Evolutionary conservation across 2,113 vertebrate species (phyloP).

Genomic region (Bostrychus sinensis): DNA sequence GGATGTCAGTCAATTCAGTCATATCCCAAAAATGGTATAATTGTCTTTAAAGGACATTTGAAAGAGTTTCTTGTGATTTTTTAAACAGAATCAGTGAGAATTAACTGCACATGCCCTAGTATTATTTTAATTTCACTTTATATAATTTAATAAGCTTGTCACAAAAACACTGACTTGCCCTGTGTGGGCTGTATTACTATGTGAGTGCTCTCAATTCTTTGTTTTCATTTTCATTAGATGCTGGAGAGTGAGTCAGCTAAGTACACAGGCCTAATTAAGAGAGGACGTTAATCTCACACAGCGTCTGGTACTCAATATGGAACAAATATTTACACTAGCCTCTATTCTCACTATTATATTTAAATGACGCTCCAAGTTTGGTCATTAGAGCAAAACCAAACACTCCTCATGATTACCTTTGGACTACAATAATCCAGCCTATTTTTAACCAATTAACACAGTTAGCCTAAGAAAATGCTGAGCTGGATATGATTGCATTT

Average conservation of each 20-base stretch:
- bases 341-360: slow-evolving; percentile 14
- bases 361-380: slow-evolving; percentile 16
- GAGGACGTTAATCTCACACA: slow-evolving; percentile 35
- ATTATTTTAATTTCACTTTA: too few species aligned
- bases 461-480: neutral
- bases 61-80: too few species aligned
- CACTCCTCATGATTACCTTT: neutral
- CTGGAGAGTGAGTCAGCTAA: slow-evolving; percentile 47
- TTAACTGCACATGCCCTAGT: too few species aligned
- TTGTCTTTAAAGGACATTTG: too few species aligned
- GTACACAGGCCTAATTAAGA: slow-evolving; percentile 58
- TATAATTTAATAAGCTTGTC: neutral
- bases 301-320: slow-evolving; percentile 35
- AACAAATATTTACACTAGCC: slow-evolving; percentile 34
- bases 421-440: too few species aligned
- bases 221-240: slow-evolving; percentile 60
- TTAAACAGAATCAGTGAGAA: too few species aligned
- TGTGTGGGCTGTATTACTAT: slow-evolving; percentile 48
- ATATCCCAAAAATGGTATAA: too few species aligned
- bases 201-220: slow-evolving; percentile 39
- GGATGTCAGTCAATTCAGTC: too few species aligned
- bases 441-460: neutral
- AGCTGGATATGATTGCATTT: neutral
- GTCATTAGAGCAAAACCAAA: neutral
- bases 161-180: neutral